Evolutionary conservation across 2,888 invertebrate genomes (phyloP).

Genomic region (Leucoma salicis): DNA sequence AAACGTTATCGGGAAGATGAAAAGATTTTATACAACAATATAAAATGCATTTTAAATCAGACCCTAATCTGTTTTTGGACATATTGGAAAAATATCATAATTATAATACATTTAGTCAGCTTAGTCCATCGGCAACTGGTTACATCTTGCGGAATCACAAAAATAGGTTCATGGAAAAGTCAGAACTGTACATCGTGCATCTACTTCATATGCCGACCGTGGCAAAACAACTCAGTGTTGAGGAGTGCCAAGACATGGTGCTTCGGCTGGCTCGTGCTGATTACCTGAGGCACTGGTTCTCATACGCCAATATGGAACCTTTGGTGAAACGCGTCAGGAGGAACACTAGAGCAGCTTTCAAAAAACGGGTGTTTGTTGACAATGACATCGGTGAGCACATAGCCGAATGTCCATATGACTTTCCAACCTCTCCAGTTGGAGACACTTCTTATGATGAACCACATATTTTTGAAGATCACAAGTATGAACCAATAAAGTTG

Average conservation of each 20-base stretch:
- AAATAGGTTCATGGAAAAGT: slow-evolving; percentile 42
- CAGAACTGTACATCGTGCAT: slow-evolving; percentile 48
- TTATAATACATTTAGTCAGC: slow-evolving; percentile 13
- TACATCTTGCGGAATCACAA: slow-evolving; percentile 47
- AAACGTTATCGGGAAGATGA: slow-evolving; percentile 31
- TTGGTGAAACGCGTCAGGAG: slow-evolving; percentile 44
- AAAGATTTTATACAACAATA: slow-evolving; percentile 37
- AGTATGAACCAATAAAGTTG: slow-evolving; percentile 4
- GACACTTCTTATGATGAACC: background rate
- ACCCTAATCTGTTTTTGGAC: slow-evolving; percentile 45
- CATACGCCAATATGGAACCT: slow-evolving; percentile 50
- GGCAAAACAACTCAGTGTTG: slow-evolving; percentile 38
- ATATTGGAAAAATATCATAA: slow-evolving; percentile 50
- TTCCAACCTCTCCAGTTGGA: slow-evolving; percentile 22
- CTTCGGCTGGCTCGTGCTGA: slow-evolving; percentile 45
- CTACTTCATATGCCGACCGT: slow-evolving; percentile 46
- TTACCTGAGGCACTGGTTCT: slow-evolving; percentile 45
- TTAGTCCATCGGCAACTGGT: slow-evolving; percentile 40
- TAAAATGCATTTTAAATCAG: slow-evolving; percentile 46
- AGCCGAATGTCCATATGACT: slow-evolving; percentile 42
- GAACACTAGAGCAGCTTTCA: slow-evolving; percentile 40
- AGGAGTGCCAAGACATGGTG: slow-evolving; percentile 49
- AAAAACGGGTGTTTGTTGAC: slow-evolving; percentile 50
- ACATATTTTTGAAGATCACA: slow-evolving; percentile 4
- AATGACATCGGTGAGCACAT: slow-evolving; percentile 41